These are phyloP conservation scores for Brachionus sp. DNA, from an alignment of 1,140 invertebrate species.

Conservation along the genomic window DNA sequence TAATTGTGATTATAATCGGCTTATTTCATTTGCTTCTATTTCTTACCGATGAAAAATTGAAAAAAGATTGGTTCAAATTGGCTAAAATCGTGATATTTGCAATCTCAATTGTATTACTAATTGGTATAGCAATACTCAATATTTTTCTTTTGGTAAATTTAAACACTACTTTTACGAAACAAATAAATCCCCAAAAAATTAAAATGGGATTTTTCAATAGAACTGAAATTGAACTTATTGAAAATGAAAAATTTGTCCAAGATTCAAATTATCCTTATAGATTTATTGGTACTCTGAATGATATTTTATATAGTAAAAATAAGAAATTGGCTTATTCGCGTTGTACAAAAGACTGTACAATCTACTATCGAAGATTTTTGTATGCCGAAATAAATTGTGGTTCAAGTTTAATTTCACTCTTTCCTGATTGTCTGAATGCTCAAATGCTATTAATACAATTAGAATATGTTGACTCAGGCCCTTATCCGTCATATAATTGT, in stretches of 20 bases:
- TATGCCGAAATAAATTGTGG: background rate
- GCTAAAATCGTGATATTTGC: background rate
- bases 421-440: background rate
- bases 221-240: background rate
- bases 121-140: background rate
- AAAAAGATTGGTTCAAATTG: background rate
- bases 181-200: background rate
- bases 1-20: background rate
- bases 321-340: background rate
- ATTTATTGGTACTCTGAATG: background rate
- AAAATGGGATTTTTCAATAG: background rate
- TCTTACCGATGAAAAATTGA: background rate
- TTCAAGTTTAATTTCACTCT: background rate
- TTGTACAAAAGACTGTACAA: background rate
- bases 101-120: background rate
- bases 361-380: background rate
- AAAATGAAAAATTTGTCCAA: background rate
- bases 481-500: slow-evolving; percentile 2
- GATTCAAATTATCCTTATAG: background rate
- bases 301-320: background rate
- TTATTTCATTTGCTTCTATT: background rate
- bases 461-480: background rate
- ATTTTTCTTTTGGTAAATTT: background rate
- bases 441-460: background rate
- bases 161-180: background rate